Base-by-base conservation (phyloP, 2,888 invertebrate species). In the Drosophila melanosoma region DNA sequence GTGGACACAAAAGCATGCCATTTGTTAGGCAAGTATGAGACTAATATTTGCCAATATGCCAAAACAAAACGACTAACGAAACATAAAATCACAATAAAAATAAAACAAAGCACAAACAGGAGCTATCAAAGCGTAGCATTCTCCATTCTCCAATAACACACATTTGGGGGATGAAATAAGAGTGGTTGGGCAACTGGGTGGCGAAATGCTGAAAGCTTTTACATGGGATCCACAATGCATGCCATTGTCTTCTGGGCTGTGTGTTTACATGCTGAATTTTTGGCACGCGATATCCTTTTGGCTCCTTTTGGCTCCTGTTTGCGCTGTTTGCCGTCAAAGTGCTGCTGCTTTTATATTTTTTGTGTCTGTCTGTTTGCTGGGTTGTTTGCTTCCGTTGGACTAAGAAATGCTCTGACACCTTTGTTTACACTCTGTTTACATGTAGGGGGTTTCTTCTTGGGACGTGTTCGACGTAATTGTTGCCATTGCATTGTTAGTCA, bases 221-320 rank as follows among this genome's bases (percentile, higher is more conserved):
- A 36, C 52, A 38, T 58, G 33, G 61, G 58, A 65, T 60, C 57
- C 56, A 62, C 38, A 52, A 40, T 70, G 52, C 58, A 48, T 72
- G 49, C 58, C 69, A 67, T 62, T 74, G 64, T 70, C 56, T 79
- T 59, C 40, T 57, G 23, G 26, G 23, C n/a, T 15, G 32, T 40
- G 65, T 78, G 87, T 87, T 91, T 85, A 79, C 81, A 74, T 69
- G 74, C 58, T 81, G 77, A 83, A 82, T 89, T 83, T 89, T 87
- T 79, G 79, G 87, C 91, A 91, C 91, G 91, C 91, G 91, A 91
- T 91, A 86, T 89, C 78, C 87, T 86, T 91, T 87, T 79, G 66
- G 48, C 59, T 63, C 59, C 66, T 67, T 91, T 87, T 79, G 66
- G 48, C 60, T 63, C 59, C 66, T 67, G 38, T 32, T 32, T 29